Evolutionary conservation across 2,113 vertebrate genomes (phyloP).

Genomic region (Cebus imitator): DNA sequence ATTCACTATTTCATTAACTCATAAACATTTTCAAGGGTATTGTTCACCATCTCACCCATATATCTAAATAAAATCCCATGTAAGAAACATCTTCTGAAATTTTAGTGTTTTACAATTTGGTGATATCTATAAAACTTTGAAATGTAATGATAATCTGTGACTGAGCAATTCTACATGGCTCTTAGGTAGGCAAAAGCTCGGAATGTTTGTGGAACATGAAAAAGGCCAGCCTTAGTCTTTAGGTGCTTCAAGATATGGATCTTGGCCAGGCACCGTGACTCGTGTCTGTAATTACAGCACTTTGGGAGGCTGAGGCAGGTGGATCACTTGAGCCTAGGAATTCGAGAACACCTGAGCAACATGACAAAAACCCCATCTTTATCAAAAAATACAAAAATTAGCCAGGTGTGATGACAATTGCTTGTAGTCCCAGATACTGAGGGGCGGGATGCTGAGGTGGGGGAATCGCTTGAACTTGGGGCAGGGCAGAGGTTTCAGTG

Average conservation of each 20-base stretch:
- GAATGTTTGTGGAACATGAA: neutral
- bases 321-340: too few relatives aligned
- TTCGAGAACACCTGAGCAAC: too few relatives aligned
- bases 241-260: neutral
- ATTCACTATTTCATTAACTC: neutral
- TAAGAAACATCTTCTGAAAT: neutral
- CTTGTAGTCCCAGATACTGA: too few relatives aligned
- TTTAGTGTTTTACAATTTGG: neutral
- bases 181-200: neutral
- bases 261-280: neutral
- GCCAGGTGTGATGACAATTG: too few relatives aligned
- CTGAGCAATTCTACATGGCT: neutral
- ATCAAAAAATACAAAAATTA: too few relatives aligned
- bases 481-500: too few relatives aligned
- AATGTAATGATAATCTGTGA: neutral
- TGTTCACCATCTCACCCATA: neutral
- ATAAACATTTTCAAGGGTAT: neutral
- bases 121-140: neutral
- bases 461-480: too few relatives aligned
- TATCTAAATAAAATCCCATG: neutral
- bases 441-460: too few relatives aligned
- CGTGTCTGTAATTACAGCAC: too few relatives aligned
- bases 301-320: too few relatives aligned
- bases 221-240: neutral
- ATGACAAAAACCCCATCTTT: too few relatives aligned